Conservation (phyloP, 2,113 vertebrate species). For the Aptenodytes forsteri region DNA sequence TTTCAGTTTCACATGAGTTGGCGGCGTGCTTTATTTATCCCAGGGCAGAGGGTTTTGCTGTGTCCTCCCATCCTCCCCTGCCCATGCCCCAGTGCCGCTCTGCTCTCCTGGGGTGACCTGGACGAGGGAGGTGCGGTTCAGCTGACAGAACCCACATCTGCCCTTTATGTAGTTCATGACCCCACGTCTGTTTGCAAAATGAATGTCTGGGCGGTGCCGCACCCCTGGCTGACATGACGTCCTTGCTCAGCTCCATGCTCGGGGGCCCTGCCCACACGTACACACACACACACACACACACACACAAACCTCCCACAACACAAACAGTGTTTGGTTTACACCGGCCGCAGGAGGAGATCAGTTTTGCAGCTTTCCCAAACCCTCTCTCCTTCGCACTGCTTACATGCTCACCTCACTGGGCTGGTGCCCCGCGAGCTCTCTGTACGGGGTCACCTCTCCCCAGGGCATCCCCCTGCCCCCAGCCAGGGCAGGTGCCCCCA, state of each 20-base stretch:
- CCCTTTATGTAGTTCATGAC: constrained; percentile 44
- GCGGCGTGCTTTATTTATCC: not conserved
- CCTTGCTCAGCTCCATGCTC: not conserved
- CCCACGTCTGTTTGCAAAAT: constrained; percentile 37
- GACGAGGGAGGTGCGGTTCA: not conserved
- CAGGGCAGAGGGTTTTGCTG: not conserved
- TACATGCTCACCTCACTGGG: rapidly evolving
- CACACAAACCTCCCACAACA: not conserved
- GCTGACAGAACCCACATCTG: not conserved
- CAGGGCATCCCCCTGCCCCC: not conserved
- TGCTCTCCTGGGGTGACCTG: not conserved
- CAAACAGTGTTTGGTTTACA: not conserved
- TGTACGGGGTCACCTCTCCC: not conserved
- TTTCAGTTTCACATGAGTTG: not conserved
- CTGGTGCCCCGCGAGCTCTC: not conserved
- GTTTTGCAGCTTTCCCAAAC: not conserved
- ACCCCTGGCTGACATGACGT: not conserved
- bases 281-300: not conserved
- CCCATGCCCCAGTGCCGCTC: rapidly evolving
- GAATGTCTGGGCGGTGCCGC: not conserved
- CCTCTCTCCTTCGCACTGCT: rapidly evolving
- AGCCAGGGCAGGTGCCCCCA: not conserved
- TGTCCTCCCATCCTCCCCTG: not conserved
- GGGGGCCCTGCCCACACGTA: not conserved
- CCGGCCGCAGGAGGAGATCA: not conserved